Base-by-base conservation (phyloP, 23 tunicate species). In the Ascidia mentula region DNA sequence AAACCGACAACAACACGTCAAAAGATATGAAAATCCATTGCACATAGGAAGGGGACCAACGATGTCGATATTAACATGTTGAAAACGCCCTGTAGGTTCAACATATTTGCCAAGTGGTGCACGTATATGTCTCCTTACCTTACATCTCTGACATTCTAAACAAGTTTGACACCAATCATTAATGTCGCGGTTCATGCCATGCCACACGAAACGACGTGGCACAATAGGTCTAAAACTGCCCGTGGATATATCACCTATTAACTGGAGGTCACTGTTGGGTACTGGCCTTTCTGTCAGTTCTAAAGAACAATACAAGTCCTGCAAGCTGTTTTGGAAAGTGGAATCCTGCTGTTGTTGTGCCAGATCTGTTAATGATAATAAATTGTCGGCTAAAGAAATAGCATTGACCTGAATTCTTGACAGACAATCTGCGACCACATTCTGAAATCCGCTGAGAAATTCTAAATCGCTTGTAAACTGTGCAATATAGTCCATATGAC, bases 371-470 rank as follows among this genome's bases (percentile, higher is more conserved):
- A 38, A 31, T 2, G 78, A 15, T 18, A 74, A 38, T 35, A 74
- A 26, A 36, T 38, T 46, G 17, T 45, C 3, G 20, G 40, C 26
- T 37, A 74, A 74, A 46, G 59, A 74, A 37, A 74, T 38, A 74
- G 78, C 36, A 74, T 74, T 74, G 2, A 74, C 40, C 46, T 74
- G 46, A 74, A 38, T 38, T 74, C 78, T 37, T 35, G 78, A 74
- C 46, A 74, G 37, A 20, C 46, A 37, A 38, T 74, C 78, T 28
- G 34, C 40, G 20, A 38, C 46, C 36, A 74, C 40, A 38, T 74
- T 74, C 45, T 35, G 78, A 46, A 77, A 77, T 37, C 69, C 81
- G 30, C 32, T 77, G 24, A 77, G 20, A 46, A n/a, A 77, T 45
- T 45, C 81, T n/a, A 77, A 15, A n/a, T 77, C 31, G 69, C 32